Percentiles rank a stretch among this genome's conserved stretches.
Evolutionary conservation across 2,888 invertebrate species (phyloP).

Genomic region (Leptinotarsa haldemani): DNA sequence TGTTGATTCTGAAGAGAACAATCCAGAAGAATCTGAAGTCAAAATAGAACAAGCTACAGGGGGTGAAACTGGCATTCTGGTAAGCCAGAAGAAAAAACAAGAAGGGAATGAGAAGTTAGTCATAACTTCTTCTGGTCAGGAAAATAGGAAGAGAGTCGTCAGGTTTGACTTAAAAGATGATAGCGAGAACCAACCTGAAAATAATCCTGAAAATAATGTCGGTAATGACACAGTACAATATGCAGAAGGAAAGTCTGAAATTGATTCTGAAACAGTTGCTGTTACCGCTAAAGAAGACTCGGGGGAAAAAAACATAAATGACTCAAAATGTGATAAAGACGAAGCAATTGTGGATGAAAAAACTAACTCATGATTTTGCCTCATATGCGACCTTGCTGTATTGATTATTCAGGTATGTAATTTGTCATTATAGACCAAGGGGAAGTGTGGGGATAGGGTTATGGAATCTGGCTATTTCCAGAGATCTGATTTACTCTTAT

Average conservation of each 20-base stretch:
- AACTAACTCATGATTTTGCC: background rate
- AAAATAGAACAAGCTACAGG: conserved; percentile 19
- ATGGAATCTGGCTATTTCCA: no score
- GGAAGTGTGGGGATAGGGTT: no score
- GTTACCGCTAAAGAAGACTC: background rate
- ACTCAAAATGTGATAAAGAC: background rate
- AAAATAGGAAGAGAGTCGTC: conserved; percentile 38
- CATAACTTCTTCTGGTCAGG: conserved; percentile 35
- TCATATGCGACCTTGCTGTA: no score
- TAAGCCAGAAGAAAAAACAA: conserved; percentile 20
- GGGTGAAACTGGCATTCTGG: conserved; percentile 1
- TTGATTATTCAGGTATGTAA: no score
- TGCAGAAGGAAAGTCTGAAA: background rate
- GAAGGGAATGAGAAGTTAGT: conserved; percentile 36
- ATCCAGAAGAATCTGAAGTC: conserved; percentile 4
- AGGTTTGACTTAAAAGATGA: conserved; percentile 33
- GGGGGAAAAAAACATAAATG: background rate
- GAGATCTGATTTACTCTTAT: no score
- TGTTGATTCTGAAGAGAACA: conserved; percentile 16
- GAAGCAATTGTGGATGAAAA: background rate
- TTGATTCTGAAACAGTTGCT: background rate
- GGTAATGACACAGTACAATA: background rate
- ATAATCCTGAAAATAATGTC: background rate
- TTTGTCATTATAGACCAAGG: no score
- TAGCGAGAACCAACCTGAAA: background rate